Evolutionary conservation across 1,140 invertebrate genomes (phyloP), one percentile per base, ranked within the genome.

Genomic region (Magallana angulata): DNA sequence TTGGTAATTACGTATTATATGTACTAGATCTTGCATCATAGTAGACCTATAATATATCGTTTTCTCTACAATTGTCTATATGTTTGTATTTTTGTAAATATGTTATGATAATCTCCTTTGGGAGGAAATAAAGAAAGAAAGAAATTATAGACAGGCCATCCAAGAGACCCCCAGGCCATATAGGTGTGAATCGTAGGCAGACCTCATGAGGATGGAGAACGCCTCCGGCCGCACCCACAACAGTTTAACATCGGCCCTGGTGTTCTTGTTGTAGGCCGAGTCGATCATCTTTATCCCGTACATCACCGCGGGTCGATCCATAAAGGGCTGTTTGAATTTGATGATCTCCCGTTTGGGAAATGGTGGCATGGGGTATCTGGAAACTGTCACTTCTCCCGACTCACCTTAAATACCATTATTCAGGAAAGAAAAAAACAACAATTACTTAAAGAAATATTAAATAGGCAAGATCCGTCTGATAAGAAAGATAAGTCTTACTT

Each of bases 111-210:
- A n/a, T n/a, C n/a, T n/a, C n/a, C n/a, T n/a, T n/a, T n/a, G n/a
- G n/a, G n/a, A n/a, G n/a, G n/a, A n/a, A n/a, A n/a, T n/a, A n/a
- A n/a, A n/a, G n/a, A n/a, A n/a, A n/a, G n/a, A n/a, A n/a, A n/a
- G n/a, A 48, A 30, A 30, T 76, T 30, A 76, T 30, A 30, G 68
- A 76, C 68, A 76, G 7, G 68, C 68, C 68, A 76, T 76, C 68
- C 68, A 76, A 1, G 68, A 76, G 4, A 76, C 68, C 9, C 68
- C 68, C 36, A 76, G 68, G 14, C 68, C 68, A 11, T 30, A 76
- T 24, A 76, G 68, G 2, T 76, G 7, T 11, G 24, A 36, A 7
- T 76, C 68, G 24, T 76, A 11, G 7, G 68, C 24, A 0, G 68
- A 36, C 68, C 5, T 76, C 18, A 76, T 30, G 18, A 24, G 24